Evolutionary conservation across 2,888 invertebrate genomes (phyloP).

Genomic region (Kuschelorhynchus macadamiae): DNA sequence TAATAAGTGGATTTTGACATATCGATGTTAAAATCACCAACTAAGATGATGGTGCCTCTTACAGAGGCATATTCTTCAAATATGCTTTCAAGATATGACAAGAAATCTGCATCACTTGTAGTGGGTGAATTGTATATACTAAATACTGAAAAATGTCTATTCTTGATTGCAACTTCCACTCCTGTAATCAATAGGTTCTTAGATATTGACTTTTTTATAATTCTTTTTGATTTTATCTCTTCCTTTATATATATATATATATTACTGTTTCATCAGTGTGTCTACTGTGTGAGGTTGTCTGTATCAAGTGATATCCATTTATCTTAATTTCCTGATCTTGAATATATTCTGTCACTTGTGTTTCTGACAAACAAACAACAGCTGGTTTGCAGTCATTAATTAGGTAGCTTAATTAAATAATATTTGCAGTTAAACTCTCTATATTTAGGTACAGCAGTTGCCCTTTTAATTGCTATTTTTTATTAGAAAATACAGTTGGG

Average conservation of each 20-base stretch:
- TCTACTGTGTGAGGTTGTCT: not conserved
- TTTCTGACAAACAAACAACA: constrained; percentile 12
- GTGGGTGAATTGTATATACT: too few species aligned
- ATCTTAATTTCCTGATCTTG: not conserved
- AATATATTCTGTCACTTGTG: constrained; percentile 19
- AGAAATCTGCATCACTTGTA: too few species aligned
- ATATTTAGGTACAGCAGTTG: constrained; percentile 23
- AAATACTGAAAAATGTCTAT: too few species aligned
- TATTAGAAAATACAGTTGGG: not conserved
- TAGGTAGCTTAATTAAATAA: constrained; percentile 1
- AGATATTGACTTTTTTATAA: not conserved
- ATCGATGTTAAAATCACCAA: not conserved
- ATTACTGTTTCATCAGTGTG: not conserved
- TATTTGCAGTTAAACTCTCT: constrained; percentile 25
- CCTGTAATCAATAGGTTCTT: not conserved
- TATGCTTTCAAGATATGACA: not conserved
- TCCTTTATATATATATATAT: constrained; percentile 6
- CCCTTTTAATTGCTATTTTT: constrained; percentile 19
- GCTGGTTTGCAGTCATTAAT: constrained; percentile 13
- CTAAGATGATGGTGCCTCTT: not conserved
- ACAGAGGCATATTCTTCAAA: not conserved
- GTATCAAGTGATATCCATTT: not conserved
- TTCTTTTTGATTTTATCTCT: not conserved
- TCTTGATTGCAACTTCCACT: not conserved
- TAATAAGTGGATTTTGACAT: too few species aligned